phyloP scores from a whole-genome alignment of 64 coral and sea anemone genomes.

The Astreopora myriophthalma region DNA sequence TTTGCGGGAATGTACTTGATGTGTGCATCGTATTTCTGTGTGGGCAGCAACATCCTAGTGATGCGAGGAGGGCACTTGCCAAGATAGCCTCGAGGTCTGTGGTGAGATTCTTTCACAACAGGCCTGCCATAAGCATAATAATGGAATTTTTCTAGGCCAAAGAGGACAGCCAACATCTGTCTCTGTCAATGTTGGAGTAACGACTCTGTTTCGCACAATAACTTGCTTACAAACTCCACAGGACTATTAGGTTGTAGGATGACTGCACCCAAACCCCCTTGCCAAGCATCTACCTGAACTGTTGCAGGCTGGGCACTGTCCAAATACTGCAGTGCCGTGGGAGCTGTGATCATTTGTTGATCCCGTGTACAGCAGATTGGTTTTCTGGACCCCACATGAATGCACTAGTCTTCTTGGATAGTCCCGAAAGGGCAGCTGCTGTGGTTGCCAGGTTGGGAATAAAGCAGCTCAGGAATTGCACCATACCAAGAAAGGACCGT shows the following conservation, averaged over 20 bases:
- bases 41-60: no score
- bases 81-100: no score
- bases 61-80: no score
- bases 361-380: not conserved
- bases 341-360: not conserved
- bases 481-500: constrained; percentile 20
- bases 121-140: no score
- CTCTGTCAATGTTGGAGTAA: not conserved
- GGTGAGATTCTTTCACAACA: no score
- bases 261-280: not conserved
- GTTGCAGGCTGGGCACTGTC: not conserved
- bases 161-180: no score
- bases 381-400: constrained; percentile 35
- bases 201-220: not conserved
- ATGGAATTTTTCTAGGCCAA: no score
- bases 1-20: no score
- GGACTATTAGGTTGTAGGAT: not conserved
- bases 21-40: no score
- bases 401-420: not conserved
- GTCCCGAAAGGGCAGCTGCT: not conserved
- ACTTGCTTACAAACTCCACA: not conserved
- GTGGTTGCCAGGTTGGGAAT: constrained; percentile 11
- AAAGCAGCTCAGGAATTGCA: constrained; percentile 32
- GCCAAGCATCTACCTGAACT: not conserved
- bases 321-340: not conserved